Evolutionary conservation across 2,797 vertebrate species (phyloP), one percentile per base, ranked within the genome.

Genomic region (Heterohyrax brucei): DNA sequence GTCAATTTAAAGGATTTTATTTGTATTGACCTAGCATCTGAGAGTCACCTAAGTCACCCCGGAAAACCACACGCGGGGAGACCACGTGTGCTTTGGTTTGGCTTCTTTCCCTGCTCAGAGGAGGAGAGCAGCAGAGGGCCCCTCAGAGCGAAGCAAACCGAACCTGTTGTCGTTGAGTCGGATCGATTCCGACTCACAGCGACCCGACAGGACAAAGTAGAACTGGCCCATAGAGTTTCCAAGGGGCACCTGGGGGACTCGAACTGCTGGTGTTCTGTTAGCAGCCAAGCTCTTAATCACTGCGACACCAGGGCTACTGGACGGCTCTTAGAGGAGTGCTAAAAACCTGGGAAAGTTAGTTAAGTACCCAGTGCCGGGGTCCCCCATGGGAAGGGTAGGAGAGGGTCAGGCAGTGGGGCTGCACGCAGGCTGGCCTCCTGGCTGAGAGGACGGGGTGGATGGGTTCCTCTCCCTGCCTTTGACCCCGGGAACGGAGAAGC

Each of bases 1-100:
- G 91, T 84, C 94, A 91, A 92, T 94, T 97, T 84, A 80, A 95
- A 89, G 86, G 83, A 96, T 90, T 96, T 96, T 96, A 85, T 93
- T 83, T 96, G 64, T 94, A 95, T 94, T 90, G 96, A 93, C 72
- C 89, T 95, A 73, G 64, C 94, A 96, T 89, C 78, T 83, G 87
- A 92, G 50, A 87, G 62, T 90, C 79, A 33, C 1, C 61, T 22
- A 59, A 73, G 78, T 87, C 62, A 50, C 87, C 62, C 73, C 70
- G 19, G 70, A 72, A 96, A 92, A 94, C 97, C 87, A 78, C 61
- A 75, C 79, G 77, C 91, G 94, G 84, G 85, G 72, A 96, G 84
- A 62, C 59, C 82, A 91, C 44, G 48, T 86, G 22, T 33, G 30
- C 77, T 46, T 91, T 84, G 77, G 56, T 78, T 81, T 64, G 78